These are phyloP conservation scores for Lindbergichthys nudifrons DNA, from an alignment of 2,797 vertebrate species.

Conservation along the genomic window DNA sequence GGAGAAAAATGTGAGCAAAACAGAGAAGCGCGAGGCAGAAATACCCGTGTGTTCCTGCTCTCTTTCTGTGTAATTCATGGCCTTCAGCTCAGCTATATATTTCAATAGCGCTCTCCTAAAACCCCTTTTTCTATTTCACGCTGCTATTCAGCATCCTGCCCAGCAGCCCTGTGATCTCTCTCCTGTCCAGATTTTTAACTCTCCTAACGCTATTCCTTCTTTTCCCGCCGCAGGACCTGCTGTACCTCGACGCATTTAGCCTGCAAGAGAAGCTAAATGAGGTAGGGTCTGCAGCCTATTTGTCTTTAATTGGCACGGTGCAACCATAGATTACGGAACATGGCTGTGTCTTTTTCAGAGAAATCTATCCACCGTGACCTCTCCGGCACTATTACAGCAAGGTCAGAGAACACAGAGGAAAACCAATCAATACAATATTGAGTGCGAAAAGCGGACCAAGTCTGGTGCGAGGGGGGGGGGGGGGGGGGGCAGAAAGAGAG, in stretches of 20 bases:
- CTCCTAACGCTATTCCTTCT: neutral
- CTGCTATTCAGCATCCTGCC: constrained; percentile 36
- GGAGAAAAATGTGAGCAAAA: constrained; percentile 46
- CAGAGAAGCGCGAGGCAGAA: constrained; percentile 22
- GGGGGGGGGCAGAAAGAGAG: neutral
- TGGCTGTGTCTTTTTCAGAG: constrained; percentile 80
- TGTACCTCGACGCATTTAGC: constrained; percentile 42
- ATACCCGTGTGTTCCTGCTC: constrained; percentile 19
- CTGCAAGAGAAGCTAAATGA: constrained; percentile 48
- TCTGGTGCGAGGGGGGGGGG: constrained; percentile 40
- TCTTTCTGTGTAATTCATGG: constrained; percentile 42
- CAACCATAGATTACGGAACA: constrained; percentile 81
- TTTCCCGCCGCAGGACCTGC: constrained; percentile 18
- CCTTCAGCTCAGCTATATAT: constrained; percentile 50
- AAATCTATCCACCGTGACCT: constrained; percentile 81
- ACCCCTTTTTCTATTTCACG: constrained; percentile 46
- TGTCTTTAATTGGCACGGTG: constrained; percentile 77
- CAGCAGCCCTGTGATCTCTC: constrained; percentile 37
- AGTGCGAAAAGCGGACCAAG: constrained; percentile 57
- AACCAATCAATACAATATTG: constrained; percentile 80
- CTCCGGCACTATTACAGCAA: constrained; percentile 80
- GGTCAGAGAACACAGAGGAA: constrained; percentile 81
- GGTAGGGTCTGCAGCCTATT: constrained; percentile 56
- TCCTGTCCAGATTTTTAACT: constrained; percentile 35
- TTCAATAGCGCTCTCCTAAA: constrained; percentile 48